These are phyloP conservation scores for Pelobates fuscus DNA, from an alignment of 2,113 vertebrate genomes.

Conservation along the genomic window DNA sequence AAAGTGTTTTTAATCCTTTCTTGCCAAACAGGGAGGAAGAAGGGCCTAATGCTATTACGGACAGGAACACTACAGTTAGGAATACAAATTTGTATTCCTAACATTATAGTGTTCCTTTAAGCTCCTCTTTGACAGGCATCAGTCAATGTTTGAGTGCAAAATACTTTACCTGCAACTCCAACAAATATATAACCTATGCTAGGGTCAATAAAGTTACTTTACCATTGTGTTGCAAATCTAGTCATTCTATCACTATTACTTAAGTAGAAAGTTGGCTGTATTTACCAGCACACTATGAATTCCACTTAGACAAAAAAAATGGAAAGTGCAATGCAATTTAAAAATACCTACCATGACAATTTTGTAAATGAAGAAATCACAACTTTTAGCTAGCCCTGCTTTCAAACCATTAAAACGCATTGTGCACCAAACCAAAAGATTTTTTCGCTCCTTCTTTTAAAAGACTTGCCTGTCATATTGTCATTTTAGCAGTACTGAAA, in stretches of 20 bases:
- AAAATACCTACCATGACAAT: slow-evolving; percentile 23
- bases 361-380: slow-evolving; percentile 15
- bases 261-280: neutral
- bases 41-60: no score
- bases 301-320: slow-evolving; percentile 4
- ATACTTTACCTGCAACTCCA: no score
- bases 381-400: neutral
- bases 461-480: neutral
- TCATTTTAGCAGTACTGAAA: slow-evolving; percentile 17
- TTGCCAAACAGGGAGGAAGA: no score
- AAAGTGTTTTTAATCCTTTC: no score
- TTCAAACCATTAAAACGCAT: neutral
- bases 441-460: neutral
- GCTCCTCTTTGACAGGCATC: no score
- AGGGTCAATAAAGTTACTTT: neutral
- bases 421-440: neutral
- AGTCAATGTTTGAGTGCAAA: no score
- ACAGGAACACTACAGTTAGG: no score
- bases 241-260: neutral
- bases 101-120: no score
- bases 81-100: no score
- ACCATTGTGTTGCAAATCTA: no score
- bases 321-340: slow-evolving; percentile 26
- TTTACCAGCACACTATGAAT: neutral
- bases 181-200: neutral